Base-by-base conservation (phyloP, 2,113 vertebrate genomes). In the Osmerus mordax region DNA sequence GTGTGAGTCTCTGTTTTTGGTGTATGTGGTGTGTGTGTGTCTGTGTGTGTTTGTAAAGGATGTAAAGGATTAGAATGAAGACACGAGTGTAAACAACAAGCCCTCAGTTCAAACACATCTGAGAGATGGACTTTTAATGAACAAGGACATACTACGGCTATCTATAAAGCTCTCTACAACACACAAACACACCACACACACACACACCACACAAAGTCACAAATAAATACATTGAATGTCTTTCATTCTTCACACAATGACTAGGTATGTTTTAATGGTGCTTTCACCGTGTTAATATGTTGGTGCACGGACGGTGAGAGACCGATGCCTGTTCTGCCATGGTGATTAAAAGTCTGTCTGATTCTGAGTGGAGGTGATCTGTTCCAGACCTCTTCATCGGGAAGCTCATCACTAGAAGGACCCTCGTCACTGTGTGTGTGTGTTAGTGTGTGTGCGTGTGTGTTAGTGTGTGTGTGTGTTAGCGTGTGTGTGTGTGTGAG, bases 81-180 rank as follows among this genome's bases (percentile, higher is more conserved):
- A 19, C 9, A 23, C 58, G 54, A n/a, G 3, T 1, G 75, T 67
- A 84, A 84, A 83, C 74, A 83, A 78, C 78, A 73, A 14, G 71
- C 56, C 76, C 70, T 75, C 78, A 79, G 52, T 81, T 78, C 74
- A 83, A 84, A 86, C 82, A 83, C 82, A 81, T 82, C 67, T 82
- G 82, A 83, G 76, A 75, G 77, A 21, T 21, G 21, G 21, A 73
- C 63, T 72, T 86, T 82, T 81, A 84, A 83, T 79, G 67, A 69
- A 77, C 76, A 78, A 71, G 70, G 82, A 84, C 82, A 81, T 59
- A 16, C 28, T 32, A 23, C 14, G 1, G 8, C 6, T 41, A 7
- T 41, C 36, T 32, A 41, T 41, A 9, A 7, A 41, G 36, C 36
- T 41, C 36, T 32, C 36, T 6, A 41, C 36, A 41, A 41, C 36